Percentiles rank a stretch among this genome's conserved stretches.
Conservation (phyloP, 2,797 vertebrate species). For the Coilia nasus region DNA sequence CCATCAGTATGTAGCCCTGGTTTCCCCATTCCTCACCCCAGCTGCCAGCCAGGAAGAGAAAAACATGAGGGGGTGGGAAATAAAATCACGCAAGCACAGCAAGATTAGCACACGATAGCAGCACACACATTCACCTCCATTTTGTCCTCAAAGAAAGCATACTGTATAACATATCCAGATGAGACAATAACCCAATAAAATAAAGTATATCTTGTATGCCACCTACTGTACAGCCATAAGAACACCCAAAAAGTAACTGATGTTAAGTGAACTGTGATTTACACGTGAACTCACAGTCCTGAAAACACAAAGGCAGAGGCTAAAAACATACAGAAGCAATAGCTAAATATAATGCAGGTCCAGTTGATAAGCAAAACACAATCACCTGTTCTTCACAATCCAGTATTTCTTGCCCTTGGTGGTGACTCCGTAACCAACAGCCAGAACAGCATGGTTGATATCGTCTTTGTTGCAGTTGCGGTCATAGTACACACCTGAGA, state of each 20-base stretch:
- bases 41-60: constrained; percentile 58
- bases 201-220: too few relatives aligned
- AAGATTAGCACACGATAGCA: too few relatives aligned
- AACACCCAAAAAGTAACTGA: too few relatives aligned
- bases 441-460: constrained; percentile 92
- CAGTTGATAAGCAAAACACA: not conserved
- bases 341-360: not conserved
- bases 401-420: constrained; percentile 86
- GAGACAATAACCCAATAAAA: too few relatives aligned
- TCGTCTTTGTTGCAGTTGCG: constrained; percentile 80
- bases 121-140: not conserved
- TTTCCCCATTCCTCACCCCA: constrained; percentile 79
- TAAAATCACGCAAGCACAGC: not conserved
- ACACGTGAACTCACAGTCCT: not conserved
- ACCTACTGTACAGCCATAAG: too few relatives aligned
- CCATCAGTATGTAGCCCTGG: constrained; percentile 78
- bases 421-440: constrained; percentile 87
- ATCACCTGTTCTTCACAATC: constrained; percentile 97
- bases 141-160: too few relatives aligned
- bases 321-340: not conserved
- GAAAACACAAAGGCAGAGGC: not conserved
- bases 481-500: constrained; percentile 89
- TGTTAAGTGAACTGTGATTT: too few relatives aligned
- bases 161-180: too few relatives aligned
- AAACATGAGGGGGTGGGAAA: not conserved